These are phyloP conservation scores for Eledona agricola DNA, from an alignment of 2,888 invertebrate genomes.

Conservation along the genomic window DNA sequence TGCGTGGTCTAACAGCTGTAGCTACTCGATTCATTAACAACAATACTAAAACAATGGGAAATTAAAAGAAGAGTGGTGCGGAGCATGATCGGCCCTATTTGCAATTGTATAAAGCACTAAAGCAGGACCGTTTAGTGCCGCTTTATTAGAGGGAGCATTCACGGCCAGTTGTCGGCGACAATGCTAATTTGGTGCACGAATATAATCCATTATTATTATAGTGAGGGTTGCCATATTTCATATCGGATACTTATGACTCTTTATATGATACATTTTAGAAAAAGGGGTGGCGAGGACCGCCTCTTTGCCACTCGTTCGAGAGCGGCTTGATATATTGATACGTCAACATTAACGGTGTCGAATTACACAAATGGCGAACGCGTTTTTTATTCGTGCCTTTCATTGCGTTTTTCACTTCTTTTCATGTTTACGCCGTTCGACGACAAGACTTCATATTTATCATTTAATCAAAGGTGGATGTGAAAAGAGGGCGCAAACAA, in stretches of 20 bases:
- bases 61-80: slow-evolving; percentile 23
- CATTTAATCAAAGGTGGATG: slow-evolving; percentile 21
- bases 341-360: slow-evolving; percentile 40
- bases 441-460: slow-evolving; percentile 17
- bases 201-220: slow-evolving; percentile 55
- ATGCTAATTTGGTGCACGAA: slow-evolving; percentile 59
- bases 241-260: slow-evolving; percentile 54
- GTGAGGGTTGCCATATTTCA: slow-evolving; percentile 52
- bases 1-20: too few species aligned
- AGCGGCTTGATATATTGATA: slow-evolving; percentile 56
- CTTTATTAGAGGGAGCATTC: slow-evolving; percentile 60
- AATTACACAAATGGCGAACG: slow-evolving; percentile 38
- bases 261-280: slow-evolving; percentile 52
- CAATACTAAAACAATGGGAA: slow-evolving; percentile 10
- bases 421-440: slow-evolving; percentile 14
- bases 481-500: slow-evolving; percentile 11
- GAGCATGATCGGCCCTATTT: slow-evolving; percentile 28
- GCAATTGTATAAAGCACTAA: slow-evolving; percentile 28
- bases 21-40: too few species aligned
- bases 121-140: slow-evolving; percentile 53
- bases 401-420: slow-evolving; percentile 18
- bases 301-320: slow-evolving; percentile 47
- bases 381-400: slow-evolving; percentile 15
- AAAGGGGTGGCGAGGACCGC: slow-evolving; percentile 38
- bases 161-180: slow-evolving; percentile 58